phyloP scores from a whole-genome alignment of 2,888 invertebrate genomes.

The Dorcus hopei region DNA sequence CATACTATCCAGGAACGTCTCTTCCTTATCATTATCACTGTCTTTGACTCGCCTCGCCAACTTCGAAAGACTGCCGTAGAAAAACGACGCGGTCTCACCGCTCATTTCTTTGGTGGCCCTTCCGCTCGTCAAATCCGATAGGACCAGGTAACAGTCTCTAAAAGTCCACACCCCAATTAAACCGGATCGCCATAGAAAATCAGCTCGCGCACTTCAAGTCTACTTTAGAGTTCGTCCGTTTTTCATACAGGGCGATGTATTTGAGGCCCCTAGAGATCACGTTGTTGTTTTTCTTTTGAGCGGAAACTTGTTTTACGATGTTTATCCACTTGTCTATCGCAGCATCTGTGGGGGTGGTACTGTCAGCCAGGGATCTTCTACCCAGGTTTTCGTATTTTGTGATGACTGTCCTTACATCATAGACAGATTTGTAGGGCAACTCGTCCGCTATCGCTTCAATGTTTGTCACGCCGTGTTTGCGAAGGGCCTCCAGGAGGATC shows the following conservation, averaged over 20 bases:
- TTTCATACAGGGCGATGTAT: conserved; percentile 42
- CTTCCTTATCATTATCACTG: conserved; percentile 17
- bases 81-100: conserved; percentile 20
- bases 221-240: conserved; percentile 25
- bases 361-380: conserved; percentile 4
- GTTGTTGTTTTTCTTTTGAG: conserved; percentile 25
- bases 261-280: conserved; percentile 39
- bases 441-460: conserved; percentile 32
- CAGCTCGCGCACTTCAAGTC: conserved; percentile 31
- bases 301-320: conserved; percentile 29
- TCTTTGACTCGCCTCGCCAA: conserved; percentile 26
- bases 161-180: conserved; percentile 9
- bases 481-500: conserved; percentile 32
- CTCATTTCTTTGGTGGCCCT: conserved; percentile 27
- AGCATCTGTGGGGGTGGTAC: conserved; percentile 20
- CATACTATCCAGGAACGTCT: conserved; percentile 20
- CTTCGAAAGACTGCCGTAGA: conserved; percentile 25
- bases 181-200: background rate
- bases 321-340: conserved; percentile 39
- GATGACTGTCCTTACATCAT: conserved; percentile 34
- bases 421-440: conserved; percentile 35
- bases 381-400: conserved; percentile 34
- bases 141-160: conserved; percentile 31
- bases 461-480: conserved; percentile 35
- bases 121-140: conserved; percentile 30